Evolutionary conservation across 2,113 vertebrate genomes (phyloP).

Genomic region (Macrotus californicus): DNA sequence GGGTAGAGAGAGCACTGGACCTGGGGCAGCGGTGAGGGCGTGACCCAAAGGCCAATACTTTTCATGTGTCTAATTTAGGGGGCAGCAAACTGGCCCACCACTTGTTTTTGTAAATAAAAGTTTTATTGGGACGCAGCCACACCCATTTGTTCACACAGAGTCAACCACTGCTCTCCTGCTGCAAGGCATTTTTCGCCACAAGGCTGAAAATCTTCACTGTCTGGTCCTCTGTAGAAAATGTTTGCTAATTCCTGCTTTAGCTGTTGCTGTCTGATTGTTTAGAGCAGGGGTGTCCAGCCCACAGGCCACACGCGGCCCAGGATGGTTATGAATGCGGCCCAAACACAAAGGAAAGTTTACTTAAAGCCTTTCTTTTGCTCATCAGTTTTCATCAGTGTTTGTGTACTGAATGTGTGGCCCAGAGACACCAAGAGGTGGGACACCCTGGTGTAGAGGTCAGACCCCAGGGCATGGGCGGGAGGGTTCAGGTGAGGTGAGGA

Average conservation of each 20-base stretch:
- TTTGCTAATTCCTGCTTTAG: background rate
- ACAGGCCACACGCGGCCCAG: too few relatives aligned
- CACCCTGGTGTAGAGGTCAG: background rate
- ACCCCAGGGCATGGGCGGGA: background rate
- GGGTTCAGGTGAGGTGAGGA: background rate
- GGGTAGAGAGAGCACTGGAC: background rate
- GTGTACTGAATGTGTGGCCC: too few relatives aligned
- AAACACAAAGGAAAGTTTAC: too few relatives aligned
- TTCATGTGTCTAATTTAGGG: background rate
- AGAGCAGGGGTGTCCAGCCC: too few relatives aligned
- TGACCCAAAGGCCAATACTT: background rate
- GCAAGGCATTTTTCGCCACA: background rate
- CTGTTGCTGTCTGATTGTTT: too few relatives aligned
- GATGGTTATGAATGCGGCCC: too few relatives aligned
- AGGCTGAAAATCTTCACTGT: background rate
- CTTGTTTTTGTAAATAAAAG: conserved; percentile 1
- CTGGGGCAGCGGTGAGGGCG: background rate
- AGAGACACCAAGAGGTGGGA: too few relatives aligned
- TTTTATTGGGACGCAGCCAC: background rate
- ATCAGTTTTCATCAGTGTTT: too few relatives aligned
- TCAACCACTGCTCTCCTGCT: background rate
- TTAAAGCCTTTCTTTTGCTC: too few relatives aligned
- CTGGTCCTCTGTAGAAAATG: background rate
- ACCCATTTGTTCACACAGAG: background rate
- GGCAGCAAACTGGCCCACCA: background rate